phyloP scores from a whole-genome alignment of 2,113 vertebrate species.

The Sarotherodon lohbergeri region DNA sequence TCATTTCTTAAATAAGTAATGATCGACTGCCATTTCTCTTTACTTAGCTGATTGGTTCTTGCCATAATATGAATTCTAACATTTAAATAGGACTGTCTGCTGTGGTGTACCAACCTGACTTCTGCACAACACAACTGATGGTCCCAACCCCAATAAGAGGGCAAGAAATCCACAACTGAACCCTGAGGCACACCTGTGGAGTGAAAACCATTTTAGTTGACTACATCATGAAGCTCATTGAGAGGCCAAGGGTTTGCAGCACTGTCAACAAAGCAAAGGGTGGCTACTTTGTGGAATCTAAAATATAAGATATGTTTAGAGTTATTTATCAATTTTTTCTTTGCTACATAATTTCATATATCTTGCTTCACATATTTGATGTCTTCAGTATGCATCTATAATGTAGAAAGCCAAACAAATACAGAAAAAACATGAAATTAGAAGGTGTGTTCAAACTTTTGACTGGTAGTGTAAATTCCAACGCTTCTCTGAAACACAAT shows the following conservation, averaged over 20 bases:
- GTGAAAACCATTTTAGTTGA: background rate
- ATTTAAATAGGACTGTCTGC: background rate
- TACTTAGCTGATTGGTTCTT: background rate
- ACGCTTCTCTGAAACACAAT: slow-evolving; percentile 65
- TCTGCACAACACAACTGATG: background rate
- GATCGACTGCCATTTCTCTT: background rate
- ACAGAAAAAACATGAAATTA: background rate
- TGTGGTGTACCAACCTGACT: background rate
- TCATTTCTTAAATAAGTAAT: background rate
- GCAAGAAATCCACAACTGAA: background rate
- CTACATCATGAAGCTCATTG: background rate
- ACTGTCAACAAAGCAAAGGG: background rate
- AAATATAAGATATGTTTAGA: background rate
- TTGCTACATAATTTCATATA: background rate
- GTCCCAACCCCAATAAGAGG: background rate
- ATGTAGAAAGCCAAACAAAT: background rate
- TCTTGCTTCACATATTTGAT: background rate
- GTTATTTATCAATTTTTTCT: background rate
- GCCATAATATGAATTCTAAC: background rate
- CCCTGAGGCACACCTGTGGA: background rate
- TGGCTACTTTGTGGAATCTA: background rate
- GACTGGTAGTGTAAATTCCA: slow-evolving; percentile 35
- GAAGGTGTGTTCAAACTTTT: background rate
- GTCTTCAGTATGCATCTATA: background rate
- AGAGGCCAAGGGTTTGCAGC: background rate